These are phyloP conservation scores for Neomorphus geoffroyi DNA, from an alignment of 2,797 vertebrate species.

Conservation along the genomic window DNA sequence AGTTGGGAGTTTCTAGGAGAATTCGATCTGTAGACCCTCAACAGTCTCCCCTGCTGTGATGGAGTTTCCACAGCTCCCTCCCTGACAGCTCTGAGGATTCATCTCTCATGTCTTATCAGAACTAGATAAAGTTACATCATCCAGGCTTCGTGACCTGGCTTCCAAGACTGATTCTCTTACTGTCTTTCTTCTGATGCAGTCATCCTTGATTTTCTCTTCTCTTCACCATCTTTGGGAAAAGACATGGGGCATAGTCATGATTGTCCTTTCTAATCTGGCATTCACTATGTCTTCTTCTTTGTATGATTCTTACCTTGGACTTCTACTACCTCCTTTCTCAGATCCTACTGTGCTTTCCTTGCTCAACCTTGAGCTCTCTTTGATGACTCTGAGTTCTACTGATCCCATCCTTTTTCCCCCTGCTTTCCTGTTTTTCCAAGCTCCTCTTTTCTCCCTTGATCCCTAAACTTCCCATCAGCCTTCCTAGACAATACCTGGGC, in stretches of 20 bases:
- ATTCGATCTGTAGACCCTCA: not conserved
- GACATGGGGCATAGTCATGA: not conserved
- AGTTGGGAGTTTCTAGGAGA: not conserved
- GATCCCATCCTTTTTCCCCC: not conserved
- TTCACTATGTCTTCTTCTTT: not conserved
- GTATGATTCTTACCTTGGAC: not conserved
- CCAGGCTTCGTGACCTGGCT: not conserved
- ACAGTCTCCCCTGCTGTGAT: not conserved
- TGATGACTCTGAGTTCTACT: not conserved
- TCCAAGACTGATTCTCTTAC: not conserved
- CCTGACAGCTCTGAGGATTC: not conserved
- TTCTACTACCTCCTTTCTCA: not conserved
- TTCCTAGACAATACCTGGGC: not conserved
- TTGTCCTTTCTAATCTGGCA: not conserved
- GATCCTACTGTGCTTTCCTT: constrained; percentile 1
- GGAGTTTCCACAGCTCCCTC: not conserved
- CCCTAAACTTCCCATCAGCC: not conserved
- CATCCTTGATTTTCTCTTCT: not conserved
- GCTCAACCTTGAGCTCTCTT: not conserved
- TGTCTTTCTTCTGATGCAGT: not conserved
- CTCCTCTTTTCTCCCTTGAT: not conserved
- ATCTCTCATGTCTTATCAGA: not conserved
- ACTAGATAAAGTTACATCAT: not conserved
- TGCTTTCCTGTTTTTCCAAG: not conserved
- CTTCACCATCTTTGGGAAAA: not conserved